These are phyloP conservation scores for Camptogramma bilineatum DNA, from an alignment of 2,888 invertebrate genomes.

Conservation along the genomic window DNA sequence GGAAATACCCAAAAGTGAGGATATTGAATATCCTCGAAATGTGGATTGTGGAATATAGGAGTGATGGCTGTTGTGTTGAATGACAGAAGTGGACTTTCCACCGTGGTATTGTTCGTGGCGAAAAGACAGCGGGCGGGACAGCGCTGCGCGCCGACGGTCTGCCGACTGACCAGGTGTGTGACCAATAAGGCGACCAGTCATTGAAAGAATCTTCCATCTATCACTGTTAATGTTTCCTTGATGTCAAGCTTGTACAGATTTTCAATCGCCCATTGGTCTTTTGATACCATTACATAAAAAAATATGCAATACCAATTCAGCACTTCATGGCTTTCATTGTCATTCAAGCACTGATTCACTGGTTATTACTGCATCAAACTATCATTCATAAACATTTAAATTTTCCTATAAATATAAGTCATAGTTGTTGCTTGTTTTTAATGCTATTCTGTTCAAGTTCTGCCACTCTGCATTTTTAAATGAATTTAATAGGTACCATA, in stretches of 20 bases:
- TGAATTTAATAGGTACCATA: slow-evolving; percentile 43
- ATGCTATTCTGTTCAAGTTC: slow-evolving; percentile 52
- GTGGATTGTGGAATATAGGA: slow-evolving; percentile 37
- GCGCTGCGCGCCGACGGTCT: slow-evolving; percentile 76
- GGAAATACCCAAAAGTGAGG: neutral
- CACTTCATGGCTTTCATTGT: slow-evolving; percentile 15
- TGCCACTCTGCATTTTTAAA: slow-evolving; percentile 80
- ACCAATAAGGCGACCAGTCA: slow-evolving; percentile 54
- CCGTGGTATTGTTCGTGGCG: slow-evolving; percentile 91
- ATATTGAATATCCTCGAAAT: neutral
- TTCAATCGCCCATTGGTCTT: slow-evolving; percentile 8
- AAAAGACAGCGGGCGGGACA: slow-evolving; percentile 83
- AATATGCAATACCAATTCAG: neutral
- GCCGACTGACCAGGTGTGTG: slow-evolving; percentile 85
- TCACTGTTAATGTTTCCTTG: slow-evolving; percentile 42
- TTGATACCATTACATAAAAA: slow-evolving; percentile 5
- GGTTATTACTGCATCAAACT: slow-evolving; percentile 3
- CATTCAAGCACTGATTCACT: slow-evolving; percentile 9
- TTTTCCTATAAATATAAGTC: slow-evolving; percentile 3
- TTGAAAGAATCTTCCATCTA: slow-evolving; percentile 54
- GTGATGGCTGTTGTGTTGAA: slow-evolving; percentile 67
- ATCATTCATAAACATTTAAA: slow-evolving; percentile 14
- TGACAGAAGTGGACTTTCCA: slow-evolving; percentile 92
- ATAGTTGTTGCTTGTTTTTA: slow-evolving; percentile 21
- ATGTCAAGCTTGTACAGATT: slow-evolving; percentile 16